These are phyloP conservation scores for Heliconius cydno DNA, from an alignment of 2,888 invertebrate genomes.

Conservation along the genomic window DNA sequence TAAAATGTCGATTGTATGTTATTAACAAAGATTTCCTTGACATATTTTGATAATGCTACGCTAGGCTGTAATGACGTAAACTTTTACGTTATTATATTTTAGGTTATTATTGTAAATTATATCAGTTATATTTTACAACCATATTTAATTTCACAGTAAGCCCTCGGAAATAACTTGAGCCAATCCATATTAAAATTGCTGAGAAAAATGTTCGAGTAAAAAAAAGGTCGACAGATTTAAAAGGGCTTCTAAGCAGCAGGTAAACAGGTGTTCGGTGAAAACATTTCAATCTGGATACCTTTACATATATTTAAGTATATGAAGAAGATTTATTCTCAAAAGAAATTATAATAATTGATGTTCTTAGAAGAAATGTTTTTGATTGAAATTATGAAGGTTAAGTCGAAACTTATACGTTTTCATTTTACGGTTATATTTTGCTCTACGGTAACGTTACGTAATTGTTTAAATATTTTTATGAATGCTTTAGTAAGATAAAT, in stretches of 20 bases:
- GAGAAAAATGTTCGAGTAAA: slow-evolving; percentile 24
- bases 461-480: not conserved
- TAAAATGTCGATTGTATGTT: not conserved
- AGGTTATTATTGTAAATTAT: too few relatives aligned
- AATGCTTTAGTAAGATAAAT: not conserved
- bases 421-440: not conserved
- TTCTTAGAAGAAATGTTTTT: not conserved
- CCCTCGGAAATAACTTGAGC: slow-evolving; percentile 1
- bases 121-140: not conserved
- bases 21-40: not conserved
- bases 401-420: not conserved
- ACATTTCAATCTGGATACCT: slow-evolving; percentile 15
- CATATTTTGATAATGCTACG: not conserved
- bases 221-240: slow-evolving; percentile 27
- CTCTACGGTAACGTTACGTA: not conserved
- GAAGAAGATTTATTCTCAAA: not conserved
- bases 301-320: not conserved
- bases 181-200: slow-evolving; percentile 23
- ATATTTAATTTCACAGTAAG: slow-evolving; percentile 3
- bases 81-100: too few relatives aligned
- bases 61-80: not conserved
- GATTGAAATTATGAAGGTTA: not conserved
- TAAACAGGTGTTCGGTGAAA: slow-evolving; percentile 30
- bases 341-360: not conserved
- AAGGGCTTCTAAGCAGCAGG: slow-evolving; percentile 28